These are phyloP conservation scores for Parasteatoda tepidariorum DNA, from an alignment of 1,140 invertebrate genomes.

Conservation along the genomic window DNA sequence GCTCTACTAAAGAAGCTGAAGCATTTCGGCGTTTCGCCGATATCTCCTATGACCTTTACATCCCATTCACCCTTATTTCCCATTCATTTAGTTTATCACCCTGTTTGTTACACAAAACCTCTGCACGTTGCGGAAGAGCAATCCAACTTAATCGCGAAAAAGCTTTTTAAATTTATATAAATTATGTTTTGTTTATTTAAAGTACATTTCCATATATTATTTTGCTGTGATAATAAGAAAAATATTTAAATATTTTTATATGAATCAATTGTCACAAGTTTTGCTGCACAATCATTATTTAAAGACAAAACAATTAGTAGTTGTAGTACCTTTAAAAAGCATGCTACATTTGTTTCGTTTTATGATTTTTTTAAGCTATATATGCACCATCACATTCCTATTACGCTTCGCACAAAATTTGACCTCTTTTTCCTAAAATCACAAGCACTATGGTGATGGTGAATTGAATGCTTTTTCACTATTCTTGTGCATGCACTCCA, in stretches of 20 bases:
- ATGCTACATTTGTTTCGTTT: conserved; percentile 2
- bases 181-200: background rate
- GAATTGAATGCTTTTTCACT: background rate
- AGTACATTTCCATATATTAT: background rate
- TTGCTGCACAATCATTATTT: background rate
- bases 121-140: conserved; percentile 32
- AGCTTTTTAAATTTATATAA: background rate
- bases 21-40: conserved; percentile 3
- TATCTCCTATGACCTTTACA: conserved; percentile 15
- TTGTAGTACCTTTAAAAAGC: background rate
- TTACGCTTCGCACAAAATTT: background rate
- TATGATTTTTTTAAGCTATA: conserved; percentile 14
- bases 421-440: background rate
- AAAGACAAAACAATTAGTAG: conserved; percentile 27
- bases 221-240: conserved; percentile 2
- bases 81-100: conserved; percentile 25
- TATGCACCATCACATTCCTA: conserved; percentile 3
- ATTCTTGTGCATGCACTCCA: conserved; percentile 3
- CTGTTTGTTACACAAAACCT: conserved; percentile 29
- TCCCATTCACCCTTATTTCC: conserved; percentile 24
- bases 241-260: background rate
- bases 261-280: background rate
- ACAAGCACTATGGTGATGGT: background rate
- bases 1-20: background rate
- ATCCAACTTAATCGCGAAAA: conserved; percentile 9